phyloP scores from a whole-genome alignment of 2,113 vertebrate genomes.

The Podarcis muralis region DNA sequence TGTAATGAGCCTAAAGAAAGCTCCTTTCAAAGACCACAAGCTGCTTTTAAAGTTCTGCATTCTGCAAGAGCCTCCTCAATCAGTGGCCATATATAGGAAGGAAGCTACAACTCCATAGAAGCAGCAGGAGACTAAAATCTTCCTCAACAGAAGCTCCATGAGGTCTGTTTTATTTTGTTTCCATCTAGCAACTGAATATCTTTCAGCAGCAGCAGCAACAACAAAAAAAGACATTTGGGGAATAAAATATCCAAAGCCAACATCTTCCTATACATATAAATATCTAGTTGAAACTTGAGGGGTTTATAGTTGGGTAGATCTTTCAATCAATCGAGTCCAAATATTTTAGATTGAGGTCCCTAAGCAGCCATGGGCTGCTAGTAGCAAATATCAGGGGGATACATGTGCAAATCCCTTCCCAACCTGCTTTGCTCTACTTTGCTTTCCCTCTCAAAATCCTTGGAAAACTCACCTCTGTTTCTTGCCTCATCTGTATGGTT shows the following conservation, averaged over 20 bases:
- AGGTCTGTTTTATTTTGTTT: neutral
- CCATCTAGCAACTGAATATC: neutral
- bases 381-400: neutral
- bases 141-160: slow-evolving; percentile 29
- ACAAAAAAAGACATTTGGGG: neutral
- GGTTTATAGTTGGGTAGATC: neutral
- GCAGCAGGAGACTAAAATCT: slow-evolving; percentile 44
- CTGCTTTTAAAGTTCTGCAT: slow-evolving; percentile 40
- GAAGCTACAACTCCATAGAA: slow-evolving; percentile 38
- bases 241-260: neutral
- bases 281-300: neutral
- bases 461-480: neutral
- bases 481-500: neutral
- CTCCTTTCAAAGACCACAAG: slow-evolving; percentile 39
- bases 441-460: neutral
- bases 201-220: neutral
- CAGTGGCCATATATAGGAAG: slow-evolving; percentile 28
- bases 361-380: neutral
- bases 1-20: slow-evolving; percentile 54
- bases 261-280: neutral
- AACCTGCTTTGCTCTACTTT: neutral
- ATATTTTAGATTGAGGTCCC: neutral
- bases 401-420: neutral
- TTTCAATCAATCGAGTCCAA: neutral
- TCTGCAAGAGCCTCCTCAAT: slow-evolving; percentile 46